Evolutionary conservation across 2,113 vertebrate genomes (phyloP), one percentile per base, ranked within the genome.

Genomic region (Gopherus evgoodei): DNA sequence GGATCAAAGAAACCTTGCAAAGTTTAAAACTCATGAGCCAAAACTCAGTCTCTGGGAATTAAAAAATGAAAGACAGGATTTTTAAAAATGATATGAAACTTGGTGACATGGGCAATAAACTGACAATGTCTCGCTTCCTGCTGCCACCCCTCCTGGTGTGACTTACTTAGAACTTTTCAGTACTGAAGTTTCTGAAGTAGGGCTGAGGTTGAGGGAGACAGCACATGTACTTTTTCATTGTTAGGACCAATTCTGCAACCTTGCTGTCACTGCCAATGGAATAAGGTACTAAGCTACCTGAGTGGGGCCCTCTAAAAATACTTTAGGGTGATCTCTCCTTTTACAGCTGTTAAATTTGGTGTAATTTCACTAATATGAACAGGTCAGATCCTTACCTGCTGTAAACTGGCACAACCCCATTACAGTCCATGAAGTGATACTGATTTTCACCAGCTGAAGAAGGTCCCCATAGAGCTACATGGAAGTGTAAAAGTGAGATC

Each of bases 11-110:
- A 96, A 93, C 90, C 88, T 52, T 22, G 76, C 59, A 91, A 94
- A 95, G 87, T 52, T 87, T 88, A 85, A 96, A 97, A 97, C 54
- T 95, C 86, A 38, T 57, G 16, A 38, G 62, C 87, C 65, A 94
- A 87, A 96, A 96, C 44, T 85, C 57, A 69, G 59, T 93, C 72
- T 84, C 86, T 57, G 6, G 86, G 86, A 65, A 89, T 95, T 90
- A 94, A 95, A 95, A 93, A 95, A 87, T 5, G 75, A 78, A 59
- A 53, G 52, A 2, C 42, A 1, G 89, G 91, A 29, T 87, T 93
- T 56, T 80, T 52, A 59, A 83, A 72, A 91, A 87, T 35, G 83
- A 95, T 91, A 80, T 87, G 86, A 35, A 93, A 27, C n/a, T 52
- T 47, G 62, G 92, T 87, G 96, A 93, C 79, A 62, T n/a, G 2